A percentile compares a stretch with the other conserved stretches of the same genome.
phyloP scores from a whole-genome alignment of 2,113 vertebrate genomes.

The Ploceus nigricollis region DNA sequence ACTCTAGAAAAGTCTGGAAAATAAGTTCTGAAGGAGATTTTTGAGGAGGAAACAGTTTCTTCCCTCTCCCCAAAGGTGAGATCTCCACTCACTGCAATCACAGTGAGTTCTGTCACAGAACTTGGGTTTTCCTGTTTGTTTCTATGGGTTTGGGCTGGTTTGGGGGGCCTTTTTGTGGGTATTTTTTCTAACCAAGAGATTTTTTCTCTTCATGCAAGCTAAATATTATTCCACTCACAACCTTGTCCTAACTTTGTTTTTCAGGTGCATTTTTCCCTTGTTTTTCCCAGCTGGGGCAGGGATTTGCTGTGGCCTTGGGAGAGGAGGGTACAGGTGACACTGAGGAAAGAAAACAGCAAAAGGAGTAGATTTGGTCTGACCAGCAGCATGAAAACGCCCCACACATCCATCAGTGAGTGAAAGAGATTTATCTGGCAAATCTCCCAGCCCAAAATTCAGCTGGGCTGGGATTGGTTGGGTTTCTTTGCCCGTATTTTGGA shows the following conservation, averaged over 20 bases:
- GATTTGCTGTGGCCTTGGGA: background rate
- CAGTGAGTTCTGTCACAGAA: background rate
- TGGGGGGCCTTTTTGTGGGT: accelerated
- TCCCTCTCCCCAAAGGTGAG: background rate
- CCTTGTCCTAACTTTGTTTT: background rate
- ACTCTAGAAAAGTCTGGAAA: background rate
- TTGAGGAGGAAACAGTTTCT: background rate
- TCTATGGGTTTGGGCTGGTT: background rate
- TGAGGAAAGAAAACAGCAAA: background rate
- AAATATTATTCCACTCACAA: background rate
- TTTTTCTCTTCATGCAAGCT: background rate
- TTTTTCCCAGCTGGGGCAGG: background rate
- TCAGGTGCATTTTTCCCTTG: background rate
- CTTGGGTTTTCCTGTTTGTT: background rate
- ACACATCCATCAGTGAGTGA: background rate
- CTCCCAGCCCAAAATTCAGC: background rate
- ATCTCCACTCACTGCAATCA: background rate
- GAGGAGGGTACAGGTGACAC: background rate
- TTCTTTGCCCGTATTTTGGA: background rate
- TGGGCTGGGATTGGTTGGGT: background rate
- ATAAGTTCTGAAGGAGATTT: background rate
- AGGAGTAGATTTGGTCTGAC: background rate
- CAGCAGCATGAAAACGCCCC: background rate
- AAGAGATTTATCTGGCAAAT: background rate
- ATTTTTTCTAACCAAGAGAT: background rate